Base-by-base conservation (phyloP, 2,113 vertebrate genomes). In the Scopus umbretta region DNA sequence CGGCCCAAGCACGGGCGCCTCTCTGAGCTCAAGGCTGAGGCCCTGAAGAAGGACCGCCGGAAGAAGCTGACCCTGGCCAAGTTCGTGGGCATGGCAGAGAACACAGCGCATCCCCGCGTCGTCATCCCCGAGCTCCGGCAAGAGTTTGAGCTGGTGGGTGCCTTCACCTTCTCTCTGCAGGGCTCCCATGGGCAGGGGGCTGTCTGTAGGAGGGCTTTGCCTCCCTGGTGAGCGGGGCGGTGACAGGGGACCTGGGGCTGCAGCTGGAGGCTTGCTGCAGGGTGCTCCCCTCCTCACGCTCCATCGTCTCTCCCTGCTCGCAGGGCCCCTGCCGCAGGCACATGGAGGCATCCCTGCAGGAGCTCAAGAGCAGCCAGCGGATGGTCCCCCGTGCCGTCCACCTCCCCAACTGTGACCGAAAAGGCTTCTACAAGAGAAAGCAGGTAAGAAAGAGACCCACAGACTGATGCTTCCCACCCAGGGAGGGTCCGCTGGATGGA, bases 391-490 rank as follows among this genome's bases (percentile, higher is more conserved):
- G 99, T 0, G 99, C 99, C 1, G 98, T 99, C 91, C 99, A 99
- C 89, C 99, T 99, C 83, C 99, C 99, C 93, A 99, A 99, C 98
- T 99, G 99, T 4, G 99, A 99, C 98, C 98, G 98, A 82, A 99
- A 99, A 94, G 99, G 99, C 47, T 99, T 99, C 98, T 99, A 99
- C 98, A 99, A 99, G 97, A 99, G 99, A 96, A 99, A 99, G 97
- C 99, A 99, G 99, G 99, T 99, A 70, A 26, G 49, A 75, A 47
- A 11, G 47, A 91, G 42, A n/a, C 45, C 15, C 11, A 11, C 0
- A 4, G 40, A 83, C 56, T 14, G 52, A 56, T 22, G 32, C 68
- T 86, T 18, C 27, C 36, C 18, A 61, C 11, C 9, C 49, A n/a
- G 29, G 38, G 67, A 42, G 11, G 47, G 5, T 75, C 56, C 0